Conservation (phyloP, 2,113 vertebrate genomes). For the Dasypus novemcinctus region DNA sequence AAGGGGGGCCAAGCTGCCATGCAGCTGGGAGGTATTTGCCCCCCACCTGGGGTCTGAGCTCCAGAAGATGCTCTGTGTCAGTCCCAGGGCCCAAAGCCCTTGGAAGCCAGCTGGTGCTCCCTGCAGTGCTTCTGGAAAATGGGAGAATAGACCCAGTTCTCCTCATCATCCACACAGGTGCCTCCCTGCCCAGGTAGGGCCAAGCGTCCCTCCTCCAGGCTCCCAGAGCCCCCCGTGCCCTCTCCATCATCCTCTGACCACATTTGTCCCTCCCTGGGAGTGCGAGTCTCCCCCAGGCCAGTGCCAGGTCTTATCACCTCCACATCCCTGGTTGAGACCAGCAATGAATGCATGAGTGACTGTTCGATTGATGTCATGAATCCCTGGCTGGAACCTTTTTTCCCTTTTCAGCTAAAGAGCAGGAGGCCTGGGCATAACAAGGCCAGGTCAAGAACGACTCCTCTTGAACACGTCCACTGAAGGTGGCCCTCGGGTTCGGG, state of each 20-base stretch:
- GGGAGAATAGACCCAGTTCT: not conserved
- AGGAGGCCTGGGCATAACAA: accelerated
- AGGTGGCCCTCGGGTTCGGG: too few relatives aligned
- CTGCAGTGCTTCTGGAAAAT: too few relatives aligned
- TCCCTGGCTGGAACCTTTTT: not conserved
- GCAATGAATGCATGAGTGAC: not conserved
- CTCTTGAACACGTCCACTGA: not conserved
- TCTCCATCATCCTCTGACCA: not conserved
- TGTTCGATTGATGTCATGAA: not conserved
- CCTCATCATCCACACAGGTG: not conserved
- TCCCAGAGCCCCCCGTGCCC: not conserved
- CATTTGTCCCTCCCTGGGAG: not conserved
- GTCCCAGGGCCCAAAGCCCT: too few relatives aligned
- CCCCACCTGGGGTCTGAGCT: too few relatives aligned
- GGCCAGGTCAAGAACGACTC: not conserved
- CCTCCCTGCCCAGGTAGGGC: not conserved
- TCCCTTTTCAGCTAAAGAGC: not conserved
- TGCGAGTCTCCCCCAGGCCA: not conserved
- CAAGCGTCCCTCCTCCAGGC: not conserved
- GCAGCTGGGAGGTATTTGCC: too few relatives aligned
- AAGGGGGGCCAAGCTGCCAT: too few relatives aligned
- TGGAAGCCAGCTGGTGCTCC: too few relatives aligned
- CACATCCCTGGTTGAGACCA: not conserved
- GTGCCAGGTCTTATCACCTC: not conserved
- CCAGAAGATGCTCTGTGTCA: too few relatives aligned